These are phyloP conservation scores for Bacillus rossius DNA, from an alignment of 1,140 invertebrate species.

Conservation along the genomic window DNA sequence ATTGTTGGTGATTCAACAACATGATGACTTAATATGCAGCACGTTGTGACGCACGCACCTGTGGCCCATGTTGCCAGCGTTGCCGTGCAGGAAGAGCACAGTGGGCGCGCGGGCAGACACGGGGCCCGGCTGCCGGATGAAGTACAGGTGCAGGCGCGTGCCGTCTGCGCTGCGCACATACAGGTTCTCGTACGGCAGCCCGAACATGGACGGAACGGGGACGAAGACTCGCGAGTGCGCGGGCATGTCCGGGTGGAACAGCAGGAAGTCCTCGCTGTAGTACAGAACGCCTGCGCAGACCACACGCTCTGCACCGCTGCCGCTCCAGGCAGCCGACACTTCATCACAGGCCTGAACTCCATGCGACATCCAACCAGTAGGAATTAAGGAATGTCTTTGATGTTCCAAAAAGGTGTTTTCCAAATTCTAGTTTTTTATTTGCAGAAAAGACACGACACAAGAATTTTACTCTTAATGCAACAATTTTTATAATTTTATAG, in stretches of 20 bases:
- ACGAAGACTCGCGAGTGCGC: conserved; percentile 81
- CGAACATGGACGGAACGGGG: conserved; percentile 73
- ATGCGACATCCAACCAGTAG: background rate
- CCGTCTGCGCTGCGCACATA: conserved; percentile 73
- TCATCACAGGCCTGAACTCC: too few relatives aligned
- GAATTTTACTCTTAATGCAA: background rate
- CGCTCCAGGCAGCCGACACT: too few relatives aligned
- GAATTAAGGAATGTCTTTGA: background rate
- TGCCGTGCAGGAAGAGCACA: conserved; percentile 89
- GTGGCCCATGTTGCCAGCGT: conserved; percentile 95
- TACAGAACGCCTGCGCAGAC: conserved; percentile 68
- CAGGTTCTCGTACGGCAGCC: conserved; percentile 80
- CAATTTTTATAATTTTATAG: background rate
- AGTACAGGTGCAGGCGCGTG: conserved; percentile 76
- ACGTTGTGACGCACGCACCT: too few relatives aligned
- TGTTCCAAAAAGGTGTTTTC: too few relatives aligned
- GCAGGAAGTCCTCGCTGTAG: conserved; percentile 73
- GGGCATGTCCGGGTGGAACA: conserved; percentile 87
- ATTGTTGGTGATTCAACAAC: too few relatives aligned
- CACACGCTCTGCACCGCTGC: too few relatives aligned
- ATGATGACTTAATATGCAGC: too few relatives aligned
- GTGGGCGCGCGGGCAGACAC: conserved; percentile 62
- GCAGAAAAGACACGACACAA: background rate
- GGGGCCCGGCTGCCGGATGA: conserved; percentile 72
- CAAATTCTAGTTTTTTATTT: too few relatives aligned